Conservation (phyloP, 1,140 invertebrate genomes). For the Diorhabda elongata region DNA sequence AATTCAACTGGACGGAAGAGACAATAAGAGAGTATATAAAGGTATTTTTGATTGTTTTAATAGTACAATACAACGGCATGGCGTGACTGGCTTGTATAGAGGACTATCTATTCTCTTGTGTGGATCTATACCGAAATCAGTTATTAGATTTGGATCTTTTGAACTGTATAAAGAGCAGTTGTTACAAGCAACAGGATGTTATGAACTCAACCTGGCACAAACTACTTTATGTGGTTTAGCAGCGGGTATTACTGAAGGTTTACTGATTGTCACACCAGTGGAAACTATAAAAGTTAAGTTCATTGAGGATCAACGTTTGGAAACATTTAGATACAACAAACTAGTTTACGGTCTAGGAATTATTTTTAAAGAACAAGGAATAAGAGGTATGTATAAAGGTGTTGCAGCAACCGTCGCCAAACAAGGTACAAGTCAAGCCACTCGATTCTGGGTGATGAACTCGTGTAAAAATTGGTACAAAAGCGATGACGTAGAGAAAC, state of each 20-base stretch:
- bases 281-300: slow-evolving; percentile 99
- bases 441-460: slow-evolving; percentile 96
- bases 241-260: slow-evolving; percentile 90
- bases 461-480: slow-evolving; percentile 88
- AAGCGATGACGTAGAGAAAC: slow-evolving; percentile 72
- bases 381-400: slow-evolving; percentile 52
- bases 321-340: slow-evolving; percentile 86
- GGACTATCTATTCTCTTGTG: slow-evolving; percentile 94
- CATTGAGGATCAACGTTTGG: slow-evolving; percentile 93
- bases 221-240: slow-evolving; percentile 89
- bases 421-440: slow-evolving; percentile 97
- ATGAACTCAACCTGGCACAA: slow-evolving; percentile 75
- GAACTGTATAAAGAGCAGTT: slow-evolving; percentile 75
- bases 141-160: slow-evolving; percentile 94
- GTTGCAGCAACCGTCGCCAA: slow-evolving; percentile 90
- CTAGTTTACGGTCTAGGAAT: slow-evolving; percentile 89
- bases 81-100: slow-evolving; percentile 91
- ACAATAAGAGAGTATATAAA: slow-evolving; percentile 67
- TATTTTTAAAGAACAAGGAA: slow-evolving; percentile 87
- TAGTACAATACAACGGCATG: slow-evolving; percentile 85
- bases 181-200: slow-evolving; percentile 66
- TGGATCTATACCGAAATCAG: slow-evolving; percentile 95
- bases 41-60: slow-evolving; percentile 92
- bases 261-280: slow-evolving; percentile 98
- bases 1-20: slow-evolving; percentile 93